Conservation (phyloP, 2,888 invertebrate species). For the Zeuzera pyrina region DNA sequence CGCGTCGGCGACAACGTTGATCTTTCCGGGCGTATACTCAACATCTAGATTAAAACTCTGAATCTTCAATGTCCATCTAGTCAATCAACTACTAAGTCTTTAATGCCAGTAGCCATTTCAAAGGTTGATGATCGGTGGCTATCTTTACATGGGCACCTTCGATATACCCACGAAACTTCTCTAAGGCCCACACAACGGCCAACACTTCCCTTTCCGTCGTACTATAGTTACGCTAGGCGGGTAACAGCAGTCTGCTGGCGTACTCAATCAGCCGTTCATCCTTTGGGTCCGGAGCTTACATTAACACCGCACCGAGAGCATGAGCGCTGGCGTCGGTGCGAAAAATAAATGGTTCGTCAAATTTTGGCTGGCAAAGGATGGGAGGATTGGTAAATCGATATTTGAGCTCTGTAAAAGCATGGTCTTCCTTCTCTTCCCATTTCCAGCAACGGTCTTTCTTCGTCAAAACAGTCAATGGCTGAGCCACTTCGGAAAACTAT, state of each 20-base stretch:
- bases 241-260: constrained; percentile 10
- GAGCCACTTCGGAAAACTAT: too few relatives aligned
- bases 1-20: too few relatives aligned
- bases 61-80: constrained; percentile 44
- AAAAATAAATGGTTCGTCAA: constrained; percentile 17
- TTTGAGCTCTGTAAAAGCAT: constrained; percentile 17
- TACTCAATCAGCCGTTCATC: constrained; percentile 21
- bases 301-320: constrained; percentile 13
- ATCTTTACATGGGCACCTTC: constrained; percentile 29
- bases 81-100: constrained; percentile 41
- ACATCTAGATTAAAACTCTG: constrained; percentile 35
- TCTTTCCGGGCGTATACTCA: constrained; percentile 34
- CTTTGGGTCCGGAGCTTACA: constrained; percentile 4
- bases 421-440: too few relatives aligned
- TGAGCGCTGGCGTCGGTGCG: constrained; percentile 20
- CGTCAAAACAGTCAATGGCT: too few relatives aligned
- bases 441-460: too few relatives aligned
- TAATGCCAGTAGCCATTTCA: constrained; percentile 30
- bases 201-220: constrained; percentile 32
- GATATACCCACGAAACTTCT: constrained; percentile 38
- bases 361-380: too few relatives aligned
- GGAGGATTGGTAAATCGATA: constrained; percentile 15
- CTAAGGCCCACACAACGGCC: constrained; percentile 30
- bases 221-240: constrained; percentile 28
- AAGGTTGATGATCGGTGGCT: constrained; percentile 38